Base-by-base conservation (phyloP, 2,888 invertebrate species). In the Campaea margaritaria region DNA sequence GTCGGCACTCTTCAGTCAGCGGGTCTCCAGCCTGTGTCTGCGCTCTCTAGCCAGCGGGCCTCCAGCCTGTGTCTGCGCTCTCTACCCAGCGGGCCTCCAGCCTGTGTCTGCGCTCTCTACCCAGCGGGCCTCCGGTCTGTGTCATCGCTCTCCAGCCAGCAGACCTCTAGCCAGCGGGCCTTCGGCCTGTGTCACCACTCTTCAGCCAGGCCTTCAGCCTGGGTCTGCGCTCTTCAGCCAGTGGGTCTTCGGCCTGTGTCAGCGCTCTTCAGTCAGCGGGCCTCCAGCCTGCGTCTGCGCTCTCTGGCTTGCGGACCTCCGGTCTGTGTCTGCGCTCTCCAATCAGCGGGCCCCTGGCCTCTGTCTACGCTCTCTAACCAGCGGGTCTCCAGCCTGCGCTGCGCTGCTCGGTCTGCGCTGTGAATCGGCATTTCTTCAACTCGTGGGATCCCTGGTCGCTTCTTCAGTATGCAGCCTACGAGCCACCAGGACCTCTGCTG, bases 301-400 rank as follows among this genome's bases (percentile, higher is more conserved):
- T n/a, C 21, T 5, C 21, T 13, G 14, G 45, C 13, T 28, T 15
- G 15, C 14, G 2, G 21, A 28, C 41, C 28, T 27, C n/a, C 5
- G 12, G 47, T 16, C 49, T 39, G 28, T 15, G 21, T 21, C 38
- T 36, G 10, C 10, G 13, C 13, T 7, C 13, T 11, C 46, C 14
- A 31, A 28, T 28, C 39, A 39, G 53, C 28, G 15, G 28, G 45
- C 12, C 36, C 5, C 44, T 4, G 44, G 12, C 27, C 27, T 21
- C 3, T 21, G 38, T 39, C 49, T 38, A 39, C 16, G 42, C 31
- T 15, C 21, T 10, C 43, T 16, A 15, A n/a, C 21, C 51, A 43
- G 44, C 52, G 38, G 8, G 43, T 27, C 28, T 36, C 50, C 15
- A 15, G 42, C 28, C 52, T 52, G 52, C 2, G n/a, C 13, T 44